Evolutionary conservation across 1,140 invertebrate genomes (phyloP), one percentile per base, ranked within the genome.

Genomic region (Bombus picipes): DNA sequence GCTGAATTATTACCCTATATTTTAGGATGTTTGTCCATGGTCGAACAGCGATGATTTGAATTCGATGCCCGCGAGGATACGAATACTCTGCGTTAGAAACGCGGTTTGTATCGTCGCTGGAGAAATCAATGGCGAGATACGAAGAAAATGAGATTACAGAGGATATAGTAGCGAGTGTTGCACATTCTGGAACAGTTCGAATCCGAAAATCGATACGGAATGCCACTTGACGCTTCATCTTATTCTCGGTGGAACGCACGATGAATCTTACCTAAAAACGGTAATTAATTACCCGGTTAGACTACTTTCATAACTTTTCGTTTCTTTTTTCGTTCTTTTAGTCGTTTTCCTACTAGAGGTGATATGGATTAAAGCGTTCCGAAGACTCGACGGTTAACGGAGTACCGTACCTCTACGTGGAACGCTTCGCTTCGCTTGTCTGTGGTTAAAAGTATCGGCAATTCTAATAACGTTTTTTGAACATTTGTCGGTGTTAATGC

Each of bases 151-250:
- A 65, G 43, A 81, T 72, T 81, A 62, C 15, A 34, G 39, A 32
- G 57, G 39, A 41, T n/a, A n/a, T 47, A 43, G 39, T 47, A 34
- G 9, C 5, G 34, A 34, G 25, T 75, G 25, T 43, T n/a, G 39
- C 3, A 39, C 32, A 47, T 65, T 65, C 72, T 25, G 47, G 57
- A 43, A 43, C 37, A 12, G 28, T 3, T 41, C 37, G 3, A 65
- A 77, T 57, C 57, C 28, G 6, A 25, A 57, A n/a, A 37, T 83
- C 73, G 81, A 83, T 74, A 71, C 72, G 28, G 22, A 25, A 32
- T 66, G 28, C 59, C 59, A 62, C 59, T 62, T 13, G 59, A n/a
- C 59, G 28, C 28, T 62, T 13, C 41, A 12, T 43, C n/a, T 78
- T 81, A 70, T 68, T 68, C 34, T 68, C 13, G 34, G 0, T 1